Evolutionary conservation across 2,113 vertebrate genomes (phyloP), one percentile per base, ranked within the genome.

Genomic region (Tachuris rubrigastra): DNA sequence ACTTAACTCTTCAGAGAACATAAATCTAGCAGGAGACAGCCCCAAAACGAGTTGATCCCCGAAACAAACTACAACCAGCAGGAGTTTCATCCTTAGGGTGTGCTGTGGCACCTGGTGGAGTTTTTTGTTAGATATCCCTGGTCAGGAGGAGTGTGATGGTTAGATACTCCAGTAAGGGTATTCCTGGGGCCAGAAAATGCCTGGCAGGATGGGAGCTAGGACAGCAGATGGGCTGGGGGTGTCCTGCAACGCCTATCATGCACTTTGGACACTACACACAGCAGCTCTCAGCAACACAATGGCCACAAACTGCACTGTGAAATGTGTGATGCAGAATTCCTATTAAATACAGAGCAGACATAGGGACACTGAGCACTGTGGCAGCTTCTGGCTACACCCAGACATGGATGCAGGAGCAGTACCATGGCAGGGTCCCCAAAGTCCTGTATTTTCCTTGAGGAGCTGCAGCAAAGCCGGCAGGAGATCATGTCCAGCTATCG

Each of bases 1-100:
- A 75, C 63, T 89, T 89, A 82, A 66, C 52, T 95, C 92, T 97
- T 97, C 39, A 69, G 80, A 88, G 93, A 95, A 69, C 68, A 71
- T 96, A 87, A 77, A 89, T 84, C 87, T 84, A 37, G 30, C 56
- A 46, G 41, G 85, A 87, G 75, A 86, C 25, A 2, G 71, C 60
- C 86, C 60, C 77, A 41, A 92, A 88, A 93, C 5, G 19, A 78
- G 52, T 67, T 4, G 12, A n/a, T 62, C 56, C 87, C 72, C 46
- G 1, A 85, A 83, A 85, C 42, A 90, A 56, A 79, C 65, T 73
- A 53, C 4, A 11, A 46, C 22, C 56, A 55, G 82, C 23, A 37
- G 35, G 5, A 2, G 7, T 31, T 93, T 68, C 12, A 31, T 79
- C 56, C 53, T 89, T 80, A 67, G 0, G 0, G 56, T 44, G 16